Evolutionary conservation across 2,797 vertebrate genomes (phyloP), one percentile per base, ranked within the genome.

Genomic region (Balearica regulorum): DNA sequence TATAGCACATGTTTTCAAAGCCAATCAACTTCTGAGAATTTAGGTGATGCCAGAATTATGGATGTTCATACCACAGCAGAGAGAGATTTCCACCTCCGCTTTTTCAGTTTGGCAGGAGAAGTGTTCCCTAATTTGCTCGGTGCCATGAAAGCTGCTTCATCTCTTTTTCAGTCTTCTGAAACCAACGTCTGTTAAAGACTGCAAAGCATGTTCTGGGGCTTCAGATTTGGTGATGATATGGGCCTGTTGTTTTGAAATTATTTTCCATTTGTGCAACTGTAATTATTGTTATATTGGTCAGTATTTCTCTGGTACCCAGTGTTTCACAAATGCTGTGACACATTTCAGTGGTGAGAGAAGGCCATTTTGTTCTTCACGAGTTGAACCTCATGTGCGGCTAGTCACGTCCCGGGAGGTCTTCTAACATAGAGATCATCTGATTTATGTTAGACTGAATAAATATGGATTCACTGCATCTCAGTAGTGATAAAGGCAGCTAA

Each of bases 91-190:
- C 87, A 85, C 71, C 91, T 91, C 94, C 12, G 0, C 21, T 10
- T 78, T 92, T 72, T 94, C 92, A 70, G 46, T 83, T 91, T 96
- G 94, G 78, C 82, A 93, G 92, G 46, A 71, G 62, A 77, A 83
- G 37, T 22, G 68, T 87, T 89, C 65, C 65, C 44, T 83, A 53
- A 83, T 91, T 81, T 91, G 15, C 69, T 58, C 64, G 79, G 82
- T 91, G 94, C 15, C 20, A 85, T 89, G 84, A 86, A 96, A 95
- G 57, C 84, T 92, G 90, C 71, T 69, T 89, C 21, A 22, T 71
- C 76, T 78, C 39, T 35, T 62, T 82, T 80, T 68, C 92, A 96
- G 71, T 16, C 70, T 93, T 71, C 75, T 53, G 60, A 92, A 93
- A 72, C 53, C 20, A 16, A 22, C 26, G 44, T 55, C 75, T 96